A percentile compares a stretch with the other conserved stretches of the same genome.
Evolutionary conservation across 2,797 vertebrate genomes (phyloP).

Genomic region (Enteromius argenteus): DNA sequence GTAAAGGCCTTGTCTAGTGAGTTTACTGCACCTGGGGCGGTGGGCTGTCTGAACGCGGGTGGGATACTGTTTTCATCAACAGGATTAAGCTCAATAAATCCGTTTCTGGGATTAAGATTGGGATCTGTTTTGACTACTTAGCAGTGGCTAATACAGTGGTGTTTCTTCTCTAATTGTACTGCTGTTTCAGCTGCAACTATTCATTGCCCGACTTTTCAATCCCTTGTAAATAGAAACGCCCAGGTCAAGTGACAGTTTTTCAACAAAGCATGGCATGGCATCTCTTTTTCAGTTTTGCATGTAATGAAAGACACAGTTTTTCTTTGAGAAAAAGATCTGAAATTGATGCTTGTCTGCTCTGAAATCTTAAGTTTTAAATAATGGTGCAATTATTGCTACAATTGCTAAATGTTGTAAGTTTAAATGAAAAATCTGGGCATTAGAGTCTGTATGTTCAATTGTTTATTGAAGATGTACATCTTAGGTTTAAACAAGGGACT

Average conservation of each 20-base stretch:
- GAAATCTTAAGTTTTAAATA: not conserved
- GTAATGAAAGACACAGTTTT: slow-evolving; percentile 9
- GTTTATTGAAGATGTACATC: not conserved
- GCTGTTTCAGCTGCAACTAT: slow-evolving; percentile 68
- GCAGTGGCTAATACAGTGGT: slow-evolving; percentile 72
- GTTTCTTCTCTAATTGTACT: slow-evolving; percentile 76
- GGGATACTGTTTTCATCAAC: slow-evolving; percentile 83
- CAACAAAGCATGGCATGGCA: slow-evolving; percentile 25
- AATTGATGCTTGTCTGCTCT: not conserved
- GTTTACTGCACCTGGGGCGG: slow-evolving; percentile 77
- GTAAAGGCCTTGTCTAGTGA: slow-evolving; percentile 69
- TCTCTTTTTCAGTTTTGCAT: slow-evolving; percentile 11
- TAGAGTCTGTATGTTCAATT: not conserved
- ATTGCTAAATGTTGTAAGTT: not conserved
- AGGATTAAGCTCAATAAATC: slow-evolving; percentile 78
- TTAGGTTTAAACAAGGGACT: not conserved
- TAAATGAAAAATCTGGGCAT: not conserved
- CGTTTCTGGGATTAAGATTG: slow-evolving; percentile 76
- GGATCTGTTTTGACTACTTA: slow-evolving; percentile 75
- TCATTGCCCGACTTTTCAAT: slow-evolving; percentile 73
- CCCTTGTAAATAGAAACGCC: slow-evolving; percentile 71
- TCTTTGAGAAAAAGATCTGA: not conserved
- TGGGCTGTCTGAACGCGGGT: slow-evolving; percentile 73
- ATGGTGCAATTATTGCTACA: not conserved
- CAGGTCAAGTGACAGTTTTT: slow-evolving; percentile 59